phyloP scores from a whole-genome alignment of 2,888 invertebrate species.

The Harpalus rufipes region DNA sequence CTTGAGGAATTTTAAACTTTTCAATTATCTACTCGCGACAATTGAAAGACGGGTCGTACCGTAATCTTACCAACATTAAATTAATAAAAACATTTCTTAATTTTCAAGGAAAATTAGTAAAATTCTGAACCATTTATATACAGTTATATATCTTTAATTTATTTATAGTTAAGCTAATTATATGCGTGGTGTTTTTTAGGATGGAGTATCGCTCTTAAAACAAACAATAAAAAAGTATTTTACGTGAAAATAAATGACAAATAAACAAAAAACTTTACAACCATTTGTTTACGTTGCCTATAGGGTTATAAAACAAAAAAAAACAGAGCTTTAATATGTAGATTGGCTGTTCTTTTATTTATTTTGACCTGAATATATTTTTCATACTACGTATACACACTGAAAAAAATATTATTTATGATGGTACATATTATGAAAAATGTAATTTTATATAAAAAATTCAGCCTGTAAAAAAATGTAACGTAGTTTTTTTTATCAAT shows the following conservation, averaged over 20 bases:
- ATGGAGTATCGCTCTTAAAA: neutral
- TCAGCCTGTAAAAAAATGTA: too few relatives aligned
- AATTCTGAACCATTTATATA: neutral
- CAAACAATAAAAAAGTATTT: neutral
- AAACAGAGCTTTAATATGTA: conserved; percentile 8
- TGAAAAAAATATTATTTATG: neutral
- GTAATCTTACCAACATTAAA: neutral
- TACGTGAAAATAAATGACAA: conserved; percentile 9
- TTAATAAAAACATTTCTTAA: neutral
- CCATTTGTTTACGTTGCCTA: conserved; percentile 11
- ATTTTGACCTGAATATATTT: neutral
- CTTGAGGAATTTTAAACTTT: conserved; percentile 17
- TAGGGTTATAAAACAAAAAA: conserved; percentile 18
- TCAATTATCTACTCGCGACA: neutral
- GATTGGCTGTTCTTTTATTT: conserved; percentile 28
- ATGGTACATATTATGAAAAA: neutral
- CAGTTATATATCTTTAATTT: neutral
- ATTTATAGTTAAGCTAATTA: neutral
- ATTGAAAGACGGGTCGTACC: neutral
- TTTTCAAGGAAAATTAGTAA: neutral
- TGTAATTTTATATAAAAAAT: too few relatives aligned
- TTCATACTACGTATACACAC: neutral
- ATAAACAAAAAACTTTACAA: neutral
- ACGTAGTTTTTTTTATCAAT: neutral
- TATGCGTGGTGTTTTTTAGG: neutral